Base-by-base conservation (phyloP, 53 echinoderm and acorn worm genomes). In the Temnopleurus reevesii region DNA sequence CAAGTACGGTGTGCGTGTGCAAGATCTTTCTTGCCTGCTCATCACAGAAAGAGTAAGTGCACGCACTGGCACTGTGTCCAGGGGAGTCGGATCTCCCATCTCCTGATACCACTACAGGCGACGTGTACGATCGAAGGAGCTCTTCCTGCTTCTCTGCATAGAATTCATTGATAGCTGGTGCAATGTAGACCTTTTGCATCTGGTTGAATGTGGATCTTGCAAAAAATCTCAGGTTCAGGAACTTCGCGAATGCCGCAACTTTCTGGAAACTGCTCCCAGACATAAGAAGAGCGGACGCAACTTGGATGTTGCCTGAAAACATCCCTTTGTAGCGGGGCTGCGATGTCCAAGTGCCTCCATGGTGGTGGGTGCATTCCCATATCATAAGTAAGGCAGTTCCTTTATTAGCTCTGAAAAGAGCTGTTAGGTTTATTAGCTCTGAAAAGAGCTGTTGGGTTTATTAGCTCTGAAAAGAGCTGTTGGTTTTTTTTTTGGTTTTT, bases 61-160 rank as follows among this genome's bases (percentile, higher is more conserved):
- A 30, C 15, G 66, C 31, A 33, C 53, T 51, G 12, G 91, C 91
- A 54, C 91, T 84, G 31, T 91, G 41, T 35, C 91, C 86, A 0
- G 76, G 85, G 1, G 85, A 91, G 89, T 82, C 90, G 15, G 43
- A 28, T 7, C 83, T 12, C 1, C 66, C 91, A 91, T 91, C 91
- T 24, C 91, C 86, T 6, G 86, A 51, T 21, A 91, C 53, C 4
- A 91, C 76, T 27, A 91, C 86, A 12, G 54, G 58, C 38, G 36
- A 77, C 24, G 15, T 27, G 26, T 76, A 91, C 26, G 27, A 19
- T 24, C 21, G 34, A 24, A 91, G 30, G 10, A 86, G 86, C 27
- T 49, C 55, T 0, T 91, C 77, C 26, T 86, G 86, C 46, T 57
- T 86, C 0, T 35, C 76, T 13, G 12, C 86, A 55, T 76, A 91